Conservation (phyloP, 2,888 invertebrate genomes). For the Taenaris catops region DNA sequence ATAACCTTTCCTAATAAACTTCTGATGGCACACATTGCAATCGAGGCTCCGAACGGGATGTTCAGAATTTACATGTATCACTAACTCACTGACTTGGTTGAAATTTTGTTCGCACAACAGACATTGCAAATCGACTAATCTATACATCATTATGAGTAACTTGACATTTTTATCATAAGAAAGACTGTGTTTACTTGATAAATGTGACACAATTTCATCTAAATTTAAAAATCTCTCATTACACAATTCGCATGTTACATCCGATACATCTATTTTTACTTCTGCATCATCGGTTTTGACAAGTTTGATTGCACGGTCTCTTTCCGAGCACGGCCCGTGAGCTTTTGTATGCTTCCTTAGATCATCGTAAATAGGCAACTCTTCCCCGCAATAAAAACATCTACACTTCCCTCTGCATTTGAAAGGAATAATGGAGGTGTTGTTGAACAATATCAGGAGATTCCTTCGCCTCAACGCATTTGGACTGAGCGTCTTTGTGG, state of each 20-base stretch:
- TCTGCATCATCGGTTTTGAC: slow-evolving; percentile 48
- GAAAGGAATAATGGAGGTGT: slow-evolving; percentile 60
- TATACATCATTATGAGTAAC: slow-evolving; percentile 39
- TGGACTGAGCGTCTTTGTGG: slow-evolving; percentile 36
- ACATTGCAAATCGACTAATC: slow-evolving; percentile 51
- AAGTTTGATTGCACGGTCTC: slow-evolving; percentile 43
- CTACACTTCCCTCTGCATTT: slow-evolving; percentile 60
- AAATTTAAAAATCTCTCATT: slow-evolving; percentile 30
- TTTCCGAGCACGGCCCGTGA: slow-evolving; percentile 44
- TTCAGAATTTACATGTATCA: slow-evolving; percentile 45
- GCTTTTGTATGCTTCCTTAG: slow-evolving; percentile 46
- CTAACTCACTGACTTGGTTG: slow-evolving; percentile 40
- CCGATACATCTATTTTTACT: slow-evolving; percentile 59
- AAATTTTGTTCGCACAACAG: slow-evolving; percentile 42
- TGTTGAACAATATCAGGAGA: slow-evolving; percentile 59
- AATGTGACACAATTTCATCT: slow-evolving; percentile 39
- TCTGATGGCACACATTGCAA: slow-evolving; percentile 43
- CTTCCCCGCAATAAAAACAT: slow-evolving; percentile 60
- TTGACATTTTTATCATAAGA: slow-evolving; percentile 40
- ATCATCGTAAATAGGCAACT: slow-evolving; percentile 33
- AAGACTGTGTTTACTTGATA: slow-evolving; percentile 42
- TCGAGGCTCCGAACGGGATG: slow-evolving; percentile 41
- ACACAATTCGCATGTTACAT: slow-evolving; percentile 49
- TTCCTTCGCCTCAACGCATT: slow-evolving; percentile 41
- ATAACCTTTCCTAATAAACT: slow-evolving; percentile 49